phyloP scores from a whole-genome alignment of 2,113 vertebrate species.

The Neoarius graeffei region DNA sequence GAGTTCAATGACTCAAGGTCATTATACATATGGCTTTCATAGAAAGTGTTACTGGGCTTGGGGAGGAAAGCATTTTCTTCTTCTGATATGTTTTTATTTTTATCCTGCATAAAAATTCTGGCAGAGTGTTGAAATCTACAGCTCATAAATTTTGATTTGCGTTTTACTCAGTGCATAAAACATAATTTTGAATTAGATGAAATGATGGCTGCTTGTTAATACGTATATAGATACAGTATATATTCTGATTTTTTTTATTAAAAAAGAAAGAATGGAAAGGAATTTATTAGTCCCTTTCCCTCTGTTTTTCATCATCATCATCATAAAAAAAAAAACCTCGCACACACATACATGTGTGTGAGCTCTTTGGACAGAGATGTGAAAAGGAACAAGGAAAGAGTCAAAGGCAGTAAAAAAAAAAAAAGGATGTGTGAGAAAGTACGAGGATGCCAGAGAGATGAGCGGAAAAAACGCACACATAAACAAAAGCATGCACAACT shows the following conservation, averaged over 20 bases:
- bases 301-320: constrained; percentile 16
- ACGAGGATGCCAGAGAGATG: constrained; percentile 23
- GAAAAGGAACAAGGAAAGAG: constrained; percentile 14
- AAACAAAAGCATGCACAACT: constrained; percentile 38
- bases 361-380: constrained; percentile 37
- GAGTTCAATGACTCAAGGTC: neutral
- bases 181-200: neutral
- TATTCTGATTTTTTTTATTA: neutral
- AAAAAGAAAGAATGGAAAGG: neutral
- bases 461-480: constrained; percentile 26
- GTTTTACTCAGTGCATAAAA: neutral
- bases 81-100: neutral
- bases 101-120: neutral
- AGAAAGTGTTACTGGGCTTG: neutral
- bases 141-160: constrained; percentile 13
- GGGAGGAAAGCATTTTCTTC: neutral
- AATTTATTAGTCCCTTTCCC: neutral
- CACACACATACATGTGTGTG: neutral
- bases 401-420: neutral
- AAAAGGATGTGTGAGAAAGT: constrained; percentile 21
- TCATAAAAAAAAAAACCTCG: neutral
- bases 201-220: neutral
- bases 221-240: neutral
- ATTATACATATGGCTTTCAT: neutral
- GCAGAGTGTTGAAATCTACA: neutral